Base-by-base conservation (phyloP, 2,888 invertebrate species). In the Callyntrura sp. region DNA sequence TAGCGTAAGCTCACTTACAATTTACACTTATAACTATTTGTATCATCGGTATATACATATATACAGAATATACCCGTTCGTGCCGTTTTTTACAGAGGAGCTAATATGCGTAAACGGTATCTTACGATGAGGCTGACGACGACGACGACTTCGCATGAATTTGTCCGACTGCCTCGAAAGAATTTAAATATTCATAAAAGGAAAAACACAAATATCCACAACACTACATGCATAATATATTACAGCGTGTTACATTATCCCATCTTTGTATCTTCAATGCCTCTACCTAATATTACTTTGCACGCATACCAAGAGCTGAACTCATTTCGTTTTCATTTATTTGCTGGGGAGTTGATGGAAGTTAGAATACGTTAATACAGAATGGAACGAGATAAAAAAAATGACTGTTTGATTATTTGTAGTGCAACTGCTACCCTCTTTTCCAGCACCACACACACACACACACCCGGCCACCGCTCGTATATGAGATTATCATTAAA, bases 261-360 rank as follows among this genome's bases (percentile, higher is more conserved):
- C 62, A 62, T 62, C 11, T 62, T 2, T 12, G n/a, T 62, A 1
- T 62, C 62, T n/a, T 8, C 70, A 70, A 70, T 70, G 35, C 35
- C 6, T 35, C 3, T 35, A 4, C 35, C 35, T 35, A 35, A 35
- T 70, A 70, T 5, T 76, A 17, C 12, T 45, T n/a, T 51, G 51
- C 79, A 11, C 62, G 35, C 43, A 62, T 23, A 55, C 79, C 57
- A 17, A 17, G 20, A 81, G 35, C 43, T 62, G 55, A 60, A 57
- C 81, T 28, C 81, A 81, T 81, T 81, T 81, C 62, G 81, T 62
- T 81, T 81, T 81, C 81, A 62, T 81, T 81, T 62, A 45, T 62
- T 60, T 17, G n/a, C 23, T 25, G 51, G 51, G 9, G 79, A 35
- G 70, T 70, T 70, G 70, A 70, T 70, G 45, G 4, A 48, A 48